A percentile compares a stretch with the other conserved stretches of the same genome.
These are phyloP conservation scores for Pongo abelii DNA, from an alignment of 2,113 vertebrate genomes.

Conservation along the genomic window DNA sequence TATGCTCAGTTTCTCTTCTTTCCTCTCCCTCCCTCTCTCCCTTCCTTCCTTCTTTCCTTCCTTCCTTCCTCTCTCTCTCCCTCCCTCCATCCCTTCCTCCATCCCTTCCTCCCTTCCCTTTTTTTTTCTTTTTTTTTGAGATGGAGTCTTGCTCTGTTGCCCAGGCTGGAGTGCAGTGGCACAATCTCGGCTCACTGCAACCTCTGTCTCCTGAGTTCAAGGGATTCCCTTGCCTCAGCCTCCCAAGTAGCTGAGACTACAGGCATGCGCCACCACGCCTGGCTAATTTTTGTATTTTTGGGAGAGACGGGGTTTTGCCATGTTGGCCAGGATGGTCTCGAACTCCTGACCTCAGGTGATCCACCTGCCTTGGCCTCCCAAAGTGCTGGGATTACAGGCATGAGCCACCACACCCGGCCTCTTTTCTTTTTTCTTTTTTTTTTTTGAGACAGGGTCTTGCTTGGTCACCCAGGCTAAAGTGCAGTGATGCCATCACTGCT, in stretches of 20 bases:
- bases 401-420: neutral
- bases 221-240: neutral
- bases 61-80: fast-evolving
- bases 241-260: neutral
- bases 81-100: fast-evolving
- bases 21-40: too few relatives aligned
- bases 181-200: neutral
- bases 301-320: neutral
- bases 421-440: neutral
- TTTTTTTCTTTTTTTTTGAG: neutral
- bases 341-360: neutral
- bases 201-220: neutral
- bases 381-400: neutral
- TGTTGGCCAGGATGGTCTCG: neutral
- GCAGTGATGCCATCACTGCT: neutral
- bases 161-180: neutral
- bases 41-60: fast-evolving
- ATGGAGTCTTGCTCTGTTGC: neutral
- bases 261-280: neutral
- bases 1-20: neutral
- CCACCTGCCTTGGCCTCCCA: neutral
- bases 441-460: neutral
- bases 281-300: neutral
- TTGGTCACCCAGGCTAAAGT: neutral
- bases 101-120: neutral